Base-by-base conservation (phyloP, 2,797 vertebrate genomes). In the Diplodus puntazzo region DNA sequence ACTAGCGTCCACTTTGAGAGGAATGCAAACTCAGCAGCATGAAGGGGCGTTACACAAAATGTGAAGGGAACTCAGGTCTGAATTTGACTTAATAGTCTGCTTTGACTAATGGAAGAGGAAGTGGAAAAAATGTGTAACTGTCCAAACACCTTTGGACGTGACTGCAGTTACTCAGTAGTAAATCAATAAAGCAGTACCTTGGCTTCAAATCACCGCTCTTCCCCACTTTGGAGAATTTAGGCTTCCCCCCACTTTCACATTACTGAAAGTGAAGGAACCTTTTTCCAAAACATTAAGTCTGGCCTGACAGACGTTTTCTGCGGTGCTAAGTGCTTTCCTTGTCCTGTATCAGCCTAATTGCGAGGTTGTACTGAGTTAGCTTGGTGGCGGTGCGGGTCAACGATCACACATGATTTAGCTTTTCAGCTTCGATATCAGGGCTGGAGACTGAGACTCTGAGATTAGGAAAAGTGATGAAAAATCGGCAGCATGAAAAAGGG, bases 181-280 rank as follows among this genome's bases (percentile, higher is more conserved):
- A 59, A 87, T 88, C 86, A 72, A 82, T 87, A 74, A 85, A 69
- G 43, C 53, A 27, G 61, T 70, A 66, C 62, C 79, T 76, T n/a
- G 68, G 76, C 55, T 82, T 80, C 70, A 83, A 58, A 70, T 80
- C 59, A 20, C 52, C 30, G 45, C 74, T 82, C 68, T 72, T 76
- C 64, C 54, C 65, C 45, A 73, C 70, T 81, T 79, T 60, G 69
- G 70, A 78, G 53, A 76, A 67, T 82, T 52, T 63, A 57, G 65
- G 63, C 78, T 58, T 72, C 69, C 27, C 2, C 27, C 27, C 71
- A 60, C 79, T 72, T 79, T 77, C 68, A 69, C 79, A 73, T 86
- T 70, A 77, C 27, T 2, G 46, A 79, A 66, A 75, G 70, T 23
- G 57, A 73, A 67, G 30, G 8, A 67, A 75, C 27, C 50, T 66